These are phyloP conservation scores for Ptychadena robeensis DNA, from an alignment of 2,797 vertebrate genomes.

Conservation along the genomic window DNA sequence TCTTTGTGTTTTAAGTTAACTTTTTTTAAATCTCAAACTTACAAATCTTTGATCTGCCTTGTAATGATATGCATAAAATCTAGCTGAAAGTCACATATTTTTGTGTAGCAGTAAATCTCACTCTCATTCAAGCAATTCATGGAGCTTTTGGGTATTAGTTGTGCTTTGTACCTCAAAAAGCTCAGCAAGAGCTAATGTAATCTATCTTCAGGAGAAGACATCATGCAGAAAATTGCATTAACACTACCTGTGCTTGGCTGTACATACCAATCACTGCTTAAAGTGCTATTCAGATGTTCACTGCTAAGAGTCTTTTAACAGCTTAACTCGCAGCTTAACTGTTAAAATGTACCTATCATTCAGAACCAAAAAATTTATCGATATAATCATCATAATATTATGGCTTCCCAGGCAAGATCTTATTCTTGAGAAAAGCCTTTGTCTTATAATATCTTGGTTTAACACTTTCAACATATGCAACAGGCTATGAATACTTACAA, in stretches of 20 bases:
- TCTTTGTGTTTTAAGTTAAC: no score
- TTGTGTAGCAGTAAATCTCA: not conserved
- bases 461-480: no score
- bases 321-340: not conserved
- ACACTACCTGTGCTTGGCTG: slow-evolving; percentile 4
- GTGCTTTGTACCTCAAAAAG: slow-evolving; percentile 13
- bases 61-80: not conserved
- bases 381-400: not conserved
- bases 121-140: slow-evolving; percentile 16
- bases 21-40: not conserved
- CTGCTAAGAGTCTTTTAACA: slow-evolving; percentile 9
- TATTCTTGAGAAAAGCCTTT: not conserved
- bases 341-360: not conserved
- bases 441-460: not conserved
- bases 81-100: not conserved
- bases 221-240: slow-evolving; percentile 40
- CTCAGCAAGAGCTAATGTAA: slow-evolving; percentile 28
- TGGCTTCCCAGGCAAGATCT: not conserved
- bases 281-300: slow-evolving; percentile 2
- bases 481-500: not conserved
- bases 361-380: not conserved
- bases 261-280: slow-evolving; percentile 8
- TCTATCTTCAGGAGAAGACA: slow-evolving; percentile 25
- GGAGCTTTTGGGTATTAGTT: slow-evolving; percentile 18
- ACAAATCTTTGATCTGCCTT: not conserved